Evolutionary conservation across 2,888 invertebrate species (phyloP).

Genomic region (Rhamnusium bicolor): DNA sequence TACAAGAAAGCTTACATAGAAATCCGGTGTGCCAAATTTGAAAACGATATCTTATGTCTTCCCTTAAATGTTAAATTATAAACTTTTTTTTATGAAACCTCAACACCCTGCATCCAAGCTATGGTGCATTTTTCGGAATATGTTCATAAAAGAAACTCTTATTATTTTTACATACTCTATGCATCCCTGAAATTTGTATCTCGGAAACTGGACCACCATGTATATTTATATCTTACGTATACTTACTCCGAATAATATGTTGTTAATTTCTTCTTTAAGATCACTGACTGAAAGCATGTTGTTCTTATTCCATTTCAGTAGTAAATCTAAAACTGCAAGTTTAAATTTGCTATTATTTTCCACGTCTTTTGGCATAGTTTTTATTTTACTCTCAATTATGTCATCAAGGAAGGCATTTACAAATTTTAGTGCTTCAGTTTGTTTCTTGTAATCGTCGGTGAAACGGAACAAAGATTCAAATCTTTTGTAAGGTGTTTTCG

Average conservation of each 20-base stretch:
- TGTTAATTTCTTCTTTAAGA: conserved; percentile 12
- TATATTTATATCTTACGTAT: not conserved
- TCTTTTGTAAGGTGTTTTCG: conserved; percentile 71
- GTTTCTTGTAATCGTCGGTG: conserved; percentile 75
- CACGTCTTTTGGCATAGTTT: not conserved
- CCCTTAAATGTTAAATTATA: too few species aligned
- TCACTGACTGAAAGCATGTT: not conserved
- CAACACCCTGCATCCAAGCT: too few species aligned
- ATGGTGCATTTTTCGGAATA: too few species aligned
- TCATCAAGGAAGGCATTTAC: conserved; percentile 19
- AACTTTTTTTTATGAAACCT: too few species aligned
- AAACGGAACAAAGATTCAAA: conserved; percentile 71
- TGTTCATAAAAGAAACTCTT: too few species aligned
- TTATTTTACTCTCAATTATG: conserved; percentile 24
- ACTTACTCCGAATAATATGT: not conserved
- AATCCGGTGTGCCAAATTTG: too few species aligned
- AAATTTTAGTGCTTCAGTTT: conserved; percentile 63
- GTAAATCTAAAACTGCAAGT: not conserved
- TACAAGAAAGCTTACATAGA: too few species aligned
- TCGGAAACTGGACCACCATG: too few species aligned
- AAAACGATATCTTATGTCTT: too few species aligned
- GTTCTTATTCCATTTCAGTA: not conserved
- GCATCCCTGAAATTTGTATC: too few species aligned
- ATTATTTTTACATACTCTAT: too few species aligned
- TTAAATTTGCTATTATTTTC: not conserved